Base-by-base conservation (phyloP, 2,113 vertebrate genomes). In the Ancistrus triradiatus region DNA sequence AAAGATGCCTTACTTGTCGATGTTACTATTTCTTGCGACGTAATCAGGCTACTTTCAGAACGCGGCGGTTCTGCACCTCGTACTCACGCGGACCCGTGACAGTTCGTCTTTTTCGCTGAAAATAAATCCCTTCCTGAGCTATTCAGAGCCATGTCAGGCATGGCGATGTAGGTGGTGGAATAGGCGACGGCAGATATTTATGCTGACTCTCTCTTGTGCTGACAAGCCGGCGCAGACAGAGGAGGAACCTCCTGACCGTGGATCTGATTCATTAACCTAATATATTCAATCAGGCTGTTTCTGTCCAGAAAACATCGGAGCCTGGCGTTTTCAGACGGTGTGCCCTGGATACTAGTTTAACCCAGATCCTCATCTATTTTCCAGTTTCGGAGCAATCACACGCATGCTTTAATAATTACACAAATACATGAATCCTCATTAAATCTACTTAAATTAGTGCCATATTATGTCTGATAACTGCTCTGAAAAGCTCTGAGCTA, bases 131-230 rank as follows among this genome's bases (percentile, higher is more conserved):
- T 42, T n/a, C 33, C 24, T 55, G 70, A 76, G 46, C 77, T 51
- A 80, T 85, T 81, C 77, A 80, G 63, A 28, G 31, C 64, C 25
- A 3, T 28, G 14, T 49, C 7, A 72, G 70, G 76, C 75, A 69
- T 74, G 46, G 65, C 76, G 77, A 64, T 71, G 73, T 69, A 24
- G 38, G 31, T 1, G 3, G 37, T 47, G 70, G 70, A 75, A 84
- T 84, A 81, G 81, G 81, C 64, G 78, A 72, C 68, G 75, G 75
- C 69, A 66, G 84, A 84, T 85, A 85, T 73, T 74, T 67, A 31
- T 73, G 77, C 77, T 75, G 66, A 82, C 59, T 67, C 69, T 71
- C 72, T 78, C 11, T 81, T 85, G n/a, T n/a, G n/a, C n/a, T n/a
- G n/a, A n/a, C n/a, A n/a, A n/a, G n/a, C n/a, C n/a, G n/a, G n/a